Evolutionary conservation across 2,888 invertebrate species (phyloP).

Genomic region (Phasia obesa): DNA sequence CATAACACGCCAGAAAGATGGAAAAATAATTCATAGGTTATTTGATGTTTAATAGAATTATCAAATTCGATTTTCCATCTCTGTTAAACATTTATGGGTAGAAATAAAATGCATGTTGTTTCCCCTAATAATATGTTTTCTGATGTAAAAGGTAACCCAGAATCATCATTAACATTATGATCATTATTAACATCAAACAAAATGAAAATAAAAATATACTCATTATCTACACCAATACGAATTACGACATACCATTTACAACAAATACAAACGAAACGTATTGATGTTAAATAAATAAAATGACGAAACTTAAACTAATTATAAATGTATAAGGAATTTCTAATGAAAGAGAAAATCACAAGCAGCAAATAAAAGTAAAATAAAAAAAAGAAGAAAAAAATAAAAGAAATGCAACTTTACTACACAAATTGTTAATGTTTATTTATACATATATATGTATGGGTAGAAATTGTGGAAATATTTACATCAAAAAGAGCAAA

Average conservation of each 20-base stretch:
- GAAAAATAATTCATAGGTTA: too few species aligned
- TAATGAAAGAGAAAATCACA: slow-evolving; percentile 63
- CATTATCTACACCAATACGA: slow-evolving; percentile 16
- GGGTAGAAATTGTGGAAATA: neutral
- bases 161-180: slow-evolving; percentile 19
- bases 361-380: neutral
- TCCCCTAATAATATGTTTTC: slow-evolving; percentile 19
- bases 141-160: slow-evolving; percentile 50
- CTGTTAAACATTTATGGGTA: neutral
- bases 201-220: slow-evolving; percentile 1
- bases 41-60: neutral
- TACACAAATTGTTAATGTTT: slow-evolving; percentile 10
- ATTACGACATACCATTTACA: slow-evolving; percentile 24
- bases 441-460: neutral
- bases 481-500: neutral
- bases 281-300: slow-evolving; percentile 40
- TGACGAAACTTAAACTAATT: slow-evolving; percentile 62
- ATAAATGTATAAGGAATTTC: slow-evolving; percentile 56
- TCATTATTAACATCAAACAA: slow-evolving; percentile 3
- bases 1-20: too few species aligned
- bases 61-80: neutral
- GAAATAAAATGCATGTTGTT: slow-evolving; percentile 10
- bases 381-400: slow-evolving; percentile 4
- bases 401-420: slow-evolving; percentile 11
- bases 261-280: neutral